Evolutionary conservation across 2,113 vertebrate genomes (phyloP).

Genomic region (Sciurus niger): DNA sequence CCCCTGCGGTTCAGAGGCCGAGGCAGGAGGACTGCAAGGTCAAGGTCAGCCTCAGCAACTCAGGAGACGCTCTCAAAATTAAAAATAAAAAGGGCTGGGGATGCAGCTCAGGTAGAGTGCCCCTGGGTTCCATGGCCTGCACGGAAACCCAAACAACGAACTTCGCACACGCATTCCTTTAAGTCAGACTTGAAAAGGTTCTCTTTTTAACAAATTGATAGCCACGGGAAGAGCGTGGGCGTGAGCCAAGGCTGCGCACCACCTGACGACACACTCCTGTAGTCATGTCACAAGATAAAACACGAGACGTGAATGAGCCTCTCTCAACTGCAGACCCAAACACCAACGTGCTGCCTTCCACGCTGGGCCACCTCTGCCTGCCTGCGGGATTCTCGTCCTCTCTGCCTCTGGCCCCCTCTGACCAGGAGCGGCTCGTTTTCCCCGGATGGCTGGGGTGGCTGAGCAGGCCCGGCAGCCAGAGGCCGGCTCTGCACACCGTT

Average conservation of each 20-base stretch:
- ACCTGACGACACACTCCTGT: background rate
- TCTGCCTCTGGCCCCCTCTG: too few relatives aligned
- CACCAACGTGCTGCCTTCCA: background rate
- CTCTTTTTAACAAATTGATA: background rate
- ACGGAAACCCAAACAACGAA: background rate
- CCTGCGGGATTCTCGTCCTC: background rate
- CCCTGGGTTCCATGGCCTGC: too few relatives aligned
- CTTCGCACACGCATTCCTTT: background rate
- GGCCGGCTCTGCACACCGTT: accelerated
- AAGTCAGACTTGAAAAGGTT: constrained; percentile 3
- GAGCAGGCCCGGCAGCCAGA: background rate
- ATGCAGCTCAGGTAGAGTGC: too few relatives aligned
- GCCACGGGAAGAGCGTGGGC: background rate
- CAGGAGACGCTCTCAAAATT: too few relatives aligned
- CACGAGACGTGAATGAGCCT: background rate
- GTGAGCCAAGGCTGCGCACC: background rate
- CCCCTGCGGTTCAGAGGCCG: too few relatives aligned
- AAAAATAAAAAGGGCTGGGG: too few relatives aligned
- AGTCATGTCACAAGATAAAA: background rate
- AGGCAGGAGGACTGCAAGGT: too few relatives aligned
- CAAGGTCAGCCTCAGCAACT: too few relatives aligned
- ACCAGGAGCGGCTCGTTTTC: background rate
- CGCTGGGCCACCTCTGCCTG: background rate
- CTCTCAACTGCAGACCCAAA: constrained; percentile 26
- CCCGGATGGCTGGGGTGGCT: background rate